phyloP scores from a whole-genome alignment of 1,140 invertebrate genomes.

The Drosophila kurseongensis region DNA sequence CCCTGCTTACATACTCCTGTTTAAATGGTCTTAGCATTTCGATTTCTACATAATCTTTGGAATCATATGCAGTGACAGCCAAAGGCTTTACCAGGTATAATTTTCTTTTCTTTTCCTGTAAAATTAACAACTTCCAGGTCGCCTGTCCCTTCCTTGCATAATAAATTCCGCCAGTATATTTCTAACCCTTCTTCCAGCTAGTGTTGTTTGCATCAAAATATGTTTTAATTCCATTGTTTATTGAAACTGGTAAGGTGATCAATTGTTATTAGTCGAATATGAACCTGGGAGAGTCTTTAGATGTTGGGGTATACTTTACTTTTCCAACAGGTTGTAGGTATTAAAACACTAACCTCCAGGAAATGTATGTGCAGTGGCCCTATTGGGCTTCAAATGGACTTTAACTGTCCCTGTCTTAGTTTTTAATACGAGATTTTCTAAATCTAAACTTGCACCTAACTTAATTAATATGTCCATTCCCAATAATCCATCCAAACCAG shows the following conservation, averaged over 20 bases:
- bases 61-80: conserved; percentile 4
- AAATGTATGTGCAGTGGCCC: conserved; percentile 1
- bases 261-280: conserved; percentile 3
- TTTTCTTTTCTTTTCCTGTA: conserved; percentile 1
- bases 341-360: no score
- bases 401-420: conserved; percentile 5
- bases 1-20: conserved; percentile 2
- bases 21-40: conserved; percentile 7
- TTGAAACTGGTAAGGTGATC: conserved; percentile 1
- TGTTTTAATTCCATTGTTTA: conserved; percentile 8
- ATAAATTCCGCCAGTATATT: conserved; percentile 6
- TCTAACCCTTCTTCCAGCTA: conserved; percentile 4
- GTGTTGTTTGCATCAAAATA: conserved; percentile 3
- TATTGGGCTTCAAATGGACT: conserved; percentile 2
- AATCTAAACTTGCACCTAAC: conserved; percentile 7
- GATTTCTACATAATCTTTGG: conserved; percentile 8
- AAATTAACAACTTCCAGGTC: conserved; percentile 5
- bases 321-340: no score
- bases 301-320: no score
- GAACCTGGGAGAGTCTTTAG: no score
- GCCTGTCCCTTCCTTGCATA: conserved; percentile 1
- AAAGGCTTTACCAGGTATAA: conserved; percentile 3
- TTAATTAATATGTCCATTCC: conserved; percentile 12
- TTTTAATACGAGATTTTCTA: conserved; percentile 10
- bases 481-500: conserved; percentile 6